A percentile compares a stretch with the other conserved stretches of the same genome.
Conservation (phyloP, 2,113 vertebrate genomes). For the Oceanites oceanicus region DNA sequence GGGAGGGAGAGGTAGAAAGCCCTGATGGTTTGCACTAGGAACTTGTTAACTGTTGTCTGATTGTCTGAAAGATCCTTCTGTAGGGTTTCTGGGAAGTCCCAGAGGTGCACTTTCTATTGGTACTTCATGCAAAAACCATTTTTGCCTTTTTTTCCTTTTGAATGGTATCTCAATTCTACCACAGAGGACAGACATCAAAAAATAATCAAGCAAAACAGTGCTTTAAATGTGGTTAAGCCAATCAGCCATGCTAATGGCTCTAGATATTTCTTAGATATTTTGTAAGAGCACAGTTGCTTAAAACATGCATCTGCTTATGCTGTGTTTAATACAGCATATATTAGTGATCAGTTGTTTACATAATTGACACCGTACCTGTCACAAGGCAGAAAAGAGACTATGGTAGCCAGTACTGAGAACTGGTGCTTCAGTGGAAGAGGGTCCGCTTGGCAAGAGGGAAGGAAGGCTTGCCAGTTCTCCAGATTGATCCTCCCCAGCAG, state of each 20-base stretch:
- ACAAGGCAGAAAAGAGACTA: neutral
- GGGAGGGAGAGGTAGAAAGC: neutral
- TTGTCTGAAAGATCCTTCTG: neutral
- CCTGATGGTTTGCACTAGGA: neutral
- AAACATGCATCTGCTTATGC: neutral
- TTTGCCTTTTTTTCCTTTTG: neutral
- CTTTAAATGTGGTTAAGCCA: neutral
- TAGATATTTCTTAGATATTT: neutral
- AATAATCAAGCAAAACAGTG: neutral
- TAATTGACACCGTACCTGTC: neutral
- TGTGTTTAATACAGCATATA: neutral
- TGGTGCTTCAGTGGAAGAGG: neutral
- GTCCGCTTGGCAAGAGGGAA: neutral
- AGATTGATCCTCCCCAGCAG: neutral
- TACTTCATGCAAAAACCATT: accelerated
- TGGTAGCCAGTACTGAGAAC: accelerated
- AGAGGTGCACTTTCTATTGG: neutral
- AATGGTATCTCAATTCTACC: neutral
- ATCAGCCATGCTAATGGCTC: neutral
- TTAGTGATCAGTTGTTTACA: neutral
- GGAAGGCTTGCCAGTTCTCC: neutral
- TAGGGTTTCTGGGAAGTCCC: neutral
- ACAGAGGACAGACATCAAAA: neutral
- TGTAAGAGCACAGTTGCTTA: neutral
- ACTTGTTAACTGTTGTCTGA: neutral